Percentiles rank a stretch among this genome's conserved stretches.
Conservation (phyloP, 1,140 invertebrate genomes). For the Magallana angulata region DNA sequence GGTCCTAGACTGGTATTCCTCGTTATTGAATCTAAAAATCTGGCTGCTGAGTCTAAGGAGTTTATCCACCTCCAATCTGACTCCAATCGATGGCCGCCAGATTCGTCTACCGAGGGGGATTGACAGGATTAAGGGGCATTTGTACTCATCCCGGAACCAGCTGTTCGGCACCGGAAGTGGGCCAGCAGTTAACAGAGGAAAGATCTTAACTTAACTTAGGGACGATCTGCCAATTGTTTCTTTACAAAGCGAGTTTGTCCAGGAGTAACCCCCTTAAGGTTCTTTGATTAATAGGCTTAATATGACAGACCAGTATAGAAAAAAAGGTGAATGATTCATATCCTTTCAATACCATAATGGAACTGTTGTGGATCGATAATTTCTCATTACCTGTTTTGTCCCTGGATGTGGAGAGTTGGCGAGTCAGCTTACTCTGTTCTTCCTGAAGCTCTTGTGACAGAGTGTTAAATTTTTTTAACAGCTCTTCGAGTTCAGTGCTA, state of each 20-base stretch:
- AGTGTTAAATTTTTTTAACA: conserved; percentile 85
- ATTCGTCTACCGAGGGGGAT: neutral
- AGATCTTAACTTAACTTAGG: neutral
- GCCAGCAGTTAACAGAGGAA: neutral
- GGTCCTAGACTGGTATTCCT: neutral
- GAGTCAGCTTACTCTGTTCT: conserved; percentile 77
- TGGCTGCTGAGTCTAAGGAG: neutral
- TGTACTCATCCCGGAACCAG: conserved; percentile 20
- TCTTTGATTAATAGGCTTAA: conserved; percentile 21
- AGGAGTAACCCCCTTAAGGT: neutral
- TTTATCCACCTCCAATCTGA: conserved; percentile 23
- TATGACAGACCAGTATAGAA: conserved; percentile 6
- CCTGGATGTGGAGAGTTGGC: conserved; percentile 74
- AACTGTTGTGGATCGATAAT: conserved; percentile 43
- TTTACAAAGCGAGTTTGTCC: neutral
- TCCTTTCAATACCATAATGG: neutral
- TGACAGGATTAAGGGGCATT: conserved; percentile 12
- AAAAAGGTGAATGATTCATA: conserved; percentile 34
- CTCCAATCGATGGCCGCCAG: conserved; percentile 12
- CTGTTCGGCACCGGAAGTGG: neutral
- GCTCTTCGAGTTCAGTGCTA: conserved; percentile 80
- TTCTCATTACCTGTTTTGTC: conserved; percentile 67
- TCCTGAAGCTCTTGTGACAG: conserved; percentile 79
- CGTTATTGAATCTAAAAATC: conserved; percentile 3
- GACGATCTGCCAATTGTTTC: neutral